A percentile compares a stretch with the other conserved stretches of the same genome.
phyloP scores from a whole-genome alignment of 92 coral and sea anemone species.

The Pocillopora meandrina region DNA sequence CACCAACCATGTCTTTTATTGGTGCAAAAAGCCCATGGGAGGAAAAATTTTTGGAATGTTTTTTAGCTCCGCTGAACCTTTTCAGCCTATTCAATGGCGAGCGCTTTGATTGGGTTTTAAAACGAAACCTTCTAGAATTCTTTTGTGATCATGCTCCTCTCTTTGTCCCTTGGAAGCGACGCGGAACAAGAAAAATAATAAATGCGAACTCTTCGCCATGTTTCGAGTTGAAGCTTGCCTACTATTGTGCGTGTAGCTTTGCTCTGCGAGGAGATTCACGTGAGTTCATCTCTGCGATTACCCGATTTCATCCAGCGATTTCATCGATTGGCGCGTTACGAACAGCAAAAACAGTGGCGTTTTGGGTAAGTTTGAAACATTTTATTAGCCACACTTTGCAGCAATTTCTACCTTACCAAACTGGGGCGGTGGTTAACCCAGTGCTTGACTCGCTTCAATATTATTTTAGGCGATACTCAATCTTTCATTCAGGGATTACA shows the following conservation, averaged over 20 bases:
- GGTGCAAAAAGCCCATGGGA: not conserved
- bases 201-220: not conserved
- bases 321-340: not conserved
- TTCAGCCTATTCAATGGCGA: not conserved
- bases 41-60: constrained; percentile 14
- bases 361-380: constrained; percentile 18
- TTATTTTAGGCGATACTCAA: no score
- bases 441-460: no score
- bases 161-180: constrained; percentile 19
- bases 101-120: constrained; percentile 35
- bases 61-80: not conserved
- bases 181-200: constrained; percentile 21
- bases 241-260: not conserved
- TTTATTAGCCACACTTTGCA: not conserved
- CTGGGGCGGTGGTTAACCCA: constrained; percentile 32
- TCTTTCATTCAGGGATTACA: no score
- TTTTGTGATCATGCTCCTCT: not conserved
- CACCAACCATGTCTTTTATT: not conserved
- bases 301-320: not conserved
- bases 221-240: constrained; percentile 20
- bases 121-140: constrained; percentile 3
- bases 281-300: not conserved
- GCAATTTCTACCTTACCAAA: not conserved
- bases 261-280: not conserved
- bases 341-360: not conserved